Evolutionary conservation across 2,797 vertebrate genomes (phyloP).

Genomic region (Poecilia velifera): DNA sequence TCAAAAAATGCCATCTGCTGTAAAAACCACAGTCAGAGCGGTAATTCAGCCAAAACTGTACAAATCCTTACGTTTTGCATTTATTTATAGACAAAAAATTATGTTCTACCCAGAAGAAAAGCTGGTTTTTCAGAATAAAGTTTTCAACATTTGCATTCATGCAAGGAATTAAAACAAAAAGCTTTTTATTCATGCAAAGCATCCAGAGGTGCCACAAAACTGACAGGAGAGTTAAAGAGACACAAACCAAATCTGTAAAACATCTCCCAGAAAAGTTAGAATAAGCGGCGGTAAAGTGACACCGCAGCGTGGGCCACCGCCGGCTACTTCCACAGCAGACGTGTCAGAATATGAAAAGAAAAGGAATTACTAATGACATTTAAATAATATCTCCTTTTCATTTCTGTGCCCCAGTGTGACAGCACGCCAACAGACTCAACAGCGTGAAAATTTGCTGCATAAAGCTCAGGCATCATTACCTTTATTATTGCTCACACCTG

Average conservation of each 20-base stretch:
- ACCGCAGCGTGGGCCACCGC: conserved; percentile 22
- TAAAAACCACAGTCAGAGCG: too few species aligned
- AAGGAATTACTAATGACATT: conserved; percentile 30
- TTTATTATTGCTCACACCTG: conserved; percentile 13
- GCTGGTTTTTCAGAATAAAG: neutral
- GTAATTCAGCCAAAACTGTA: too few species aligned
- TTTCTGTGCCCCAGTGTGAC: conserved; percentile 13
- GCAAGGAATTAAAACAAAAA: neutral
- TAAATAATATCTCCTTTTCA: conserved; percentile 4
- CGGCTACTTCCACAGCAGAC: conserved; percentile 22
- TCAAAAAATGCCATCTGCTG: too few species aligned
- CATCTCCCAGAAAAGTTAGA: neutral
- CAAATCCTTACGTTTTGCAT: too few species aligned
- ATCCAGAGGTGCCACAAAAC: conserved; percentile 17
- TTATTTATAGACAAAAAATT: too few species aligned
- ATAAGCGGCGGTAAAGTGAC: conserved; percentile 21
- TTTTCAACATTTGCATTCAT: neutral
- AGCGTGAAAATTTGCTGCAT: neutral
- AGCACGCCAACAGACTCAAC: neutral
- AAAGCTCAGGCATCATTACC: conserved; percentile 21
- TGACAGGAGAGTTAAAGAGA: conserved; percentile 8
- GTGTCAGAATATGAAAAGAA: conserved; percentile 26
- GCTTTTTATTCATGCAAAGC: neutral
- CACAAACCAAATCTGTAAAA: conserved; percentile 2
- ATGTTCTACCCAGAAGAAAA: too few species aligned